A percentile compares a stretch with the other conserved stretches of the same genome.
Conservation (phyloP, 2,797 vertebrate species). For the Todus mexicanus region DNA sequence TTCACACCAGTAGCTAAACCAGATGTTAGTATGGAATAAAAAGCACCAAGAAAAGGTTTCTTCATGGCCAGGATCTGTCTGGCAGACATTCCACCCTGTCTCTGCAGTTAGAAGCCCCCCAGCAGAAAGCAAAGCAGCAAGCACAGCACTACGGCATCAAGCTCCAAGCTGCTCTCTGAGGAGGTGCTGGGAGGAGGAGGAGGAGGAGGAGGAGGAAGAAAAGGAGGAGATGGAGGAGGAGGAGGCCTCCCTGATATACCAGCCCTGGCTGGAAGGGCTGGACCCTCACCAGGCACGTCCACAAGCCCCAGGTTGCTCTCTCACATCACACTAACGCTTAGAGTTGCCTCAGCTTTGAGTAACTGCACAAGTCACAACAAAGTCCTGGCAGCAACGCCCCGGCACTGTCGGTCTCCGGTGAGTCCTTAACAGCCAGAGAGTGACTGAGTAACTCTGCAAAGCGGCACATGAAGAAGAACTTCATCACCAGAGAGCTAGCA, state of each 20-base stretch:
- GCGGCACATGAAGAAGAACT: neutral
- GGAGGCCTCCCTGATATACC: neutral
- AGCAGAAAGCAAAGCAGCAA: neutral
- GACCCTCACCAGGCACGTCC: neutral
- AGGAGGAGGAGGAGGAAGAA: neutral
- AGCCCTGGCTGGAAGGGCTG: neutral
- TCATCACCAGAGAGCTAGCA: neutral
- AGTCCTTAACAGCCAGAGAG: neutral
- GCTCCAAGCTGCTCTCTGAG: neutral
- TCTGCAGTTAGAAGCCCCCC: neutral
- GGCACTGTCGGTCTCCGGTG: neutral
- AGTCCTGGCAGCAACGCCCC: neutral
- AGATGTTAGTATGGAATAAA: neutral
- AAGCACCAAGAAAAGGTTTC: neutral
- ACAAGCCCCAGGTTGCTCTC: neutral
- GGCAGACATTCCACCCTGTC: neutral
- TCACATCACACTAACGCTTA: neutral
- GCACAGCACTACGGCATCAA: neutral
- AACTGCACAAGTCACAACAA: neutral
- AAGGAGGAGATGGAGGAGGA: neutral
- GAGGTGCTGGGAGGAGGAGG: neutral
- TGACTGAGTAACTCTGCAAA: neutral
- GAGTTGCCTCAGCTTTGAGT: slow-evolving; percentile 9
- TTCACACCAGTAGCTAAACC: neutral
- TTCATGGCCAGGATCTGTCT: neutral